A percentile compares a stretch with the other conserved stretches of the same genome.
Conservation (phyloP, 1,140 invertebrate species). For the Drosophila bifasciata region DNA sequence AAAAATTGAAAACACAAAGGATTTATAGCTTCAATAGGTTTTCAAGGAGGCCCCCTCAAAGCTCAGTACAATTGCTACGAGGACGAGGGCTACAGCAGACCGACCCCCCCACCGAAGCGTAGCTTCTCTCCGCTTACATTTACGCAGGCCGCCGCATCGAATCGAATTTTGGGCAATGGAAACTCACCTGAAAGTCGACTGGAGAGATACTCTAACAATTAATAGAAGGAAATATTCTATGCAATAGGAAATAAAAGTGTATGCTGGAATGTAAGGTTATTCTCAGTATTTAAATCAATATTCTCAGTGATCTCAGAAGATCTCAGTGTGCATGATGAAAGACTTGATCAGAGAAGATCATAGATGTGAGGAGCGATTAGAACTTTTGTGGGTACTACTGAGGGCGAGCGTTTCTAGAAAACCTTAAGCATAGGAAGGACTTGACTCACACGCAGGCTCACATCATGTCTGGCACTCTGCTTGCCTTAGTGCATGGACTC, state of each 20-base stretch:
- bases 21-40: slow-evolving; percentile 83
- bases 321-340: too few species aligned
- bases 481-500: not conserved
- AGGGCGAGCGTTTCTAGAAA: too few species aligned
- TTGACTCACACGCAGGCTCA: too few species aligned
- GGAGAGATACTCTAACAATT: slow-evolving; percentile 1
- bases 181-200: not conserved
- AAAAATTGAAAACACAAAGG: slow-evolving; percentile 83
- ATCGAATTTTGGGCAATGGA: slow-evolving; percentile 26
- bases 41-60: slow-evolving; percentile 76
- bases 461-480: too few species aligned
- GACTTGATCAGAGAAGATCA: too few species aligned
- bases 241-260: too few species aligned
- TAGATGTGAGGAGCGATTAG: too few species aligned
- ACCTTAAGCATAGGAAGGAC: too few species aligned
- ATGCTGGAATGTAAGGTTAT: too few species aligned
- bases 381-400: too few species aligned
- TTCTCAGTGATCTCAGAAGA: too few species aligned
- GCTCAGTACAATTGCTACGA: slow-evolving; percentile 65
- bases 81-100: slow-evolving; percentile 13
- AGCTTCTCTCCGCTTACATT: slow-evolving; percentile 39
- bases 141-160: slow-evolving; percentile 26
- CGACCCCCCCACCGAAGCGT: not conserved
- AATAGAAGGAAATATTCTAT: not conserved
- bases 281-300: too few species aligned